These are phyloP conservation scores for Poeciliopsis turneri DNA, from an alignment of 2,797 vertebrate species.

Conservation along the genomic window DNA sequence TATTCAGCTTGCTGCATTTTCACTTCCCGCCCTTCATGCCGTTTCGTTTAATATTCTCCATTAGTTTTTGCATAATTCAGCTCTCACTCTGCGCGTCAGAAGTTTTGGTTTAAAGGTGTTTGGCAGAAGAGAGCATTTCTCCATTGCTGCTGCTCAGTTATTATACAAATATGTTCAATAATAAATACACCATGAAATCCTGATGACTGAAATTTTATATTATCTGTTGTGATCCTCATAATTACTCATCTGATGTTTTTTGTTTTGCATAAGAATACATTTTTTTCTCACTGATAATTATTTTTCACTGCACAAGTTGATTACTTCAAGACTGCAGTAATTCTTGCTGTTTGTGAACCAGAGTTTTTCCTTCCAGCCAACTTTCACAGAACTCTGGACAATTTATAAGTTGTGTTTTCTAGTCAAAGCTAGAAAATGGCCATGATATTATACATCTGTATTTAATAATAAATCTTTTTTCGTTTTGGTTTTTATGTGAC, in stretches of 20 bases:
- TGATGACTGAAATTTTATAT: neutral
- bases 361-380: neutral
- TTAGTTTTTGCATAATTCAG: neutral
- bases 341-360: neutral
- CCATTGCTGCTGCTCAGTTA: neutral
- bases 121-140: neutral
- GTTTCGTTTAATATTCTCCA: neutral
- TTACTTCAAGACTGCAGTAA: neutral
- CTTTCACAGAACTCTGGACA: neutral
- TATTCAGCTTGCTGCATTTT: constrained; percentile 3
- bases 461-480: neutral
- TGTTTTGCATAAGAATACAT: too few relatives aligned
- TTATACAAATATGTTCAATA: neutral
- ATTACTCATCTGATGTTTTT: too few relatives aligned
- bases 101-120: neutral
- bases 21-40: neutral
- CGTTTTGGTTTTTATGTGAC: neutral
- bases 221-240: neutral
- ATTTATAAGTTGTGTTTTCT: neutral
- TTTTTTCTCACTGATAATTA: neutral
- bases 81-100: neutral
- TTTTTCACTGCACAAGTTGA: neutral
- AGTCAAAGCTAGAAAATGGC: neutral
- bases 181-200: neutral
- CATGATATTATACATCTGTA: neutral